These are phyloP conservation scores for Pachymerium ferrugineum DNA, from an alignment of 2,888 invertebrate species.

Conservation along the genomic window DNA sequence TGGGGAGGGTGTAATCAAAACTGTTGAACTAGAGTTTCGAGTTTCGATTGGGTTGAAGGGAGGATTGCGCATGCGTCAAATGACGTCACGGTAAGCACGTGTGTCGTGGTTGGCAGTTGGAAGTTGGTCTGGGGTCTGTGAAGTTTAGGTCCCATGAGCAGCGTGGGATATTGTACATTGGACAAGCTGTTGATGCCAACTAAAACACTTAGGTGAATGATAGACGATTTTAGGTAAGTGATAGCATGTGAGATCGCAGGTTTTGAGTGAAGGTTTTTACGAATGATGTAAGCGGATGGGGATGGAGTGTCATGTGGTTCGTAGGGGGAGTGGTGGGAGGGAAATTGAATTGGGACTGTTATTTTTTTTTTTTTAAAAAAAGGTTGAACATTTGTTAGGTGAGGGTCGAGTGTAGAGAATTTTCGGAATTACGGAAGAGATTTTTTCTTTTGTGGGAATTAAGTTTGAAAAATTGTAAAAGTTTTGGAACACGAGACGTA, in stretches of 20 bases:
- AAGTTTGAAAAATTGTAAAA: too few species aligned
- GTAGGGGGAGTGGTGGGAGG: background rate
- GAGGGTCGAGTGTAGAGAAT: too few species aligned
- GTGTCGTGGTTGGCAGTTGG: slow-evolving; percentile 15
- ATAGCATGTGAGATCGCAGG: background rate
- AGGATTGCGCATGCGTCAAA: background rate
- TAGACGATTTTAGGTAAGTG: slow-evolving; percentile 1
- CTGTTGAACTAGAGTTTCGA: slow-evolving; percentile 1
- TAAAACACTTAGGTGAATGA: background rate
- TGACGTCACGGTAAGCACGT: slow-evolving; percentile 5
- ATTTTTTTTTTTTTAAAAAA: background rate
- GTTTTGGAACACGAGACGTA: background rate
- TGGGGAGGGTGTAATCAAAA: too few species aligned
- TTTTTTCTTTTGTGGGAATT: too few species aligned
- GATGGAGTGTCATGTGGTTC: background rate
- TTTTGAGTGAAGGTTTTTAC: background rate
- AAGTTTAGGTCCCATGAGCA: slow-evolving; percentile 20
- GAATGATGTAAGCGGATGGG: background rate
- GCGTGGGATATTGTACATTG: slow-evolving; percentile 12
- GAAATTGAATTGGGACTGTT: background rate
- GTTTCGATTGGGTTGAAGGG: background rate
- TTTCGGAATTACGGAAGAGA: too few species aligned
- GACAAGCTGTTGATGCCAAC: background rate
- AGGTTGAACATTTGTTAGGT: too few species aligned
- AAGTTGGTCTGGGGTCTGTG: slow-evolving; percentile 23